Base-by-base conservation (phyloP, 2,888 invertebrate species). In the Mesopsocus fuscifrons region DNA sequence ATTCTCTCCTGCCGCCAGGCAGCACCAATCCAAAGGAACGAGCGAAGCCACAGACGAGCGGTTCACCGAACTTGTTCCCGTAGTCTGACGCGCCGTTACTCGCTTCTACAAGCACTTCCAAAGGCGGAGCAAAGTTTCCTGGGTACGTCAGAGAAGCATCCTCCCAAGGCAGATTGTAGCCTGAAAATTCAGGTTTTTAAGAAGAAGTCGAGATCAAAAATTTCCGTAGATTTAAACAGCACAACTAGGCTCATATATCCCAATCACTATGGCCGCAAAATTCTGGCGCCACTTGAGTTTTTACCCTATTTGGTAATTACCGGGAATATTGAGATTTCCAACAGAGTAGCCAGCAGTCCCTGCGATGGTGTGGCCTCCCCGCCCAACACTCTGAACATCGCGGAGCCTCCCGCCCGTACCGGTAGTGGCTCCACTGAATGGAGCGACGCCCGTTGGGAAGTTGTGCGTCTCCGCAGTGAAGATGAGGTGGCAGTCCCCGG, bases 381-480 rank as follows among this genome's bases (percentile, higher is more conserved):
- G 68, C 2, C 97, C 97, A 3, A 95, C 88, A 11, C 82, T 84
- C 60, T 97, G 92, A 1, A 95, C 85, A 62, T 98, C 97, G 46
- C 95, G 68, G 44, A 97, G 78, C 33, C 97, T 70, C 0, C 97
- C 97, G 1, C 97, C 97, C 1, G 95, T 94, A 18, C 97, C 97
- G 0, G 97, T 97, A 0, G 95, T 91, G 0, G 97, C 95, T 1
- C 97, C 97, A 62, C 92, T 91, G 53, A 97, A 97, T 0, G 95
- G 95, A 1, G 94, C 91, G 8, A 97, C 92, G 0, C 92, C 91
- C 1, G 92, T 94, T 1, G 92, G 92, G 70, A 97, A 97, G 59
- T 97, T 97, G 62, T 98, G 97, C 0, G 97, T 98, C 65, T 98
- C 97, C 0, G 97, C 97, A 0, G 97, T 97, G 57, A 97, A 95